A percentile compares a stretch with the other conserved stretches of the same genome.
Conservation (phyloP, 2,797 vertebrate genomes). For the Notamacropus eugenii region DNA sequence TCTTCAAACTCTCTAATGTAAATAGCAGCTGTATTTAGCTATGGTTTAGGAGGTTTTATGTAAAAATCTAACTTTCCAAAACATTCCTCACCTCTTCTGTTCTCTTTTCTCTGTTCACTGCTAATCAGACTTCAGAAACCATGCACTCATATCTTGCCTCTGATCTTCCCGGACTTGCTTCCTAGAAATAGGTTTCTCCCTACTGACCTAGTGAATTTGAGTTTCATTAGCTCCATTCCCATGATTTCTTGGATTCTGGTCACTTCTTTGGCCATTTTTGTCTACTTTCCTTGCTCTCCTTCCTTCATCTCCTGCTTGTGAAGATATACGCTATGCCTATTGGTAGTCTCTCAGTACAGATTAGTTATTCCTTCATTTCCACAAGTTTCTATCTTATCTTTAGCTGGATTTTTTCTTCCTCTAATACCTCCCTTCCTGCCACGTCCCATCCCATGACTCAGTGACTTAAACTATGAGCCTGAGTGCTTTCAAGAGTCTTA, state of each 20-base stretch:
- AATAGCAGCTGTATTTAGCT: background rate
- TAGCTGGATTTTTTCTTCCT: background rate
- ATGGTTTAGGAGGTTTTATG: background rate
- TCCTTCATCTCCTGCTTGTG: background rate
- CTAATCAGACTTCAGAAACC: background rate
- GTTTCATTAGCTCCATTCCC: background rate
- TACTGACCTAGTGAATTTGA: background rate
- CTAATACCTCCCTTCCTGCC: constrained; percentile 13
- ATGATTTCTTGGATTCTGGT: background rate
- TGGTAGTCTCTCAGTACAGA: background rate
- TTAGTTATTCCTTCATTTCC: background rate
- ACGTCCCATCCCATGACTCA: background rate
- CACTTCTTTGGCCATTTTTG: background rate
- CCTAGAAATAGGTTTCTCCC: background rate
- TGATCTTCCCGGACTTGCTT: background rate
- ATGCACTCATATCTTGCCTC: background rate
- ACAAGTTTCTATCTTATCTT: background rate
- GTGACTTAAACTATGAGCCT: background rate
- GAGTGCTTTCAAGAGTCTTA: background rate
- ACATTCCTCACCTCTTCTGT: background rate
- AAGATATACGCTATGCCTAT: too few species aligned
- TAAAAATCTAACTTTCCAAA: background rate
- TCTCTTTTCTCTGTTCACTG: background rate
- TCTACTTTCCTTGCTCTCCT: background rate
- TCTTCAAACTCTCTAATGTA: background rate